phyloP scores from a whole-genome alignment of 2,888 invertebrate genomes.

The Hofmannophila pseudospretella region DNA sequence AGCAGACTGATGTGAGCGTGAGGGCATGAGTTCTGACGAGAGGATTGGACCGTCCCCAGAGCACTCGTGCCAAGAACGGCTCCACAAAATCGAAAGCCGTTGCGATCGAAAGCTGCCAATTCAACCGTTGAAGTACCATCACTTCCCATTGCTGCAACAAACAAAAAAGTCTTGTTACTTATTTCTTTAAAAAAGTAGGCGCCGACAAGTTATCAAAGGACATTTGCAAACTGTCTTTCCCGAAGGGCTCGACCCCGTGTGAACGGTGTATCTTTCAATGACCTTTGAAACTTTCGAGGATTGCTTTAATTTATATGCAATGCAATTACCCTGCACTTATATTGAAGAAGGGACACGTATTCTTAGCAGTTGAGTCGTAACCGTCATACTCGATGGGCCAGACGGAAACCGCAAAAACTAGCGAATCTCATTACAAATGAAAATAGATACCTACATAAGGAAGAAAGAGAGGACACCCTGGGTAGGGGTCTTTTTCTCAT shows the following conservation, averaged over 20 bases:
- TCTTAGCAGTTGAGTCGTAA: constrained; percentile 62
- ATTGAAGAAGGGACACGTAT: constrained; percentile 46
- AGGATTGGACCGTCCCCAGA: constrained; percentile 79
- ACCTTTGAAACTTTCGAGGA: constrained; percentile 18
- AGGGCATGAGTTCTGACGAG: constrained; percentile 85
- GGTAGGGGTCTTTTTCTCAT: constrained; percentile 20
- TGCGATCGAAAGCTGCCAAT: constrained; percentile 88
- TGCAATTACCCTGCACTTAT: constrained; percentile 27
- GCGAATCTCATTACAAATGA: constrained; percentile 59
- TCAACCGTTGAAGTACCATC: constrained; percentile 83
- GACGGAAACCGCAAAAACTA: constrained; percentile 75
- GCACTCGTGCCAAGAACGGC: constrained; percentile 82
- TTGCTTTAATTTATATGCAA: constrained; percentile 24
- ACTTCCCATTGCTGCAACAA: constrained; percentile 87
- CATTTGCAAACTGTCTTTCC: constrained; percentile 20
- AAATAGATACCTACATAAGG: constrained; percentile 40
- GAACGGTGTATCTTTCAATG: constrained; percentile 29
- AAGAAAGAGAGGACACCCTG: constrained; percentile 27
- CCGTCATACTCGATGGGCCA: constrained; percentile 68
- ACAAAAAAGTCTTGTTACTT: constrained; percentile 16
- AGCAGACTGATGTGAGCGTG: constrained; percentile 86
- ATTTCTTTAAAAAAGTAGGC: background rate
- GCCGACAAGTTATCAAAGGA: background rate
- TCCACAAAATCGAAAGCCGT: constrained; percentile 91
- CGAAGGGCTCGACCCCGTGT: constrained; percentile 46